Evolutionary conservation across 2,888 invertebrate species (phyloP).

Genomic region (Eupithecia pulchellata): DNA sequence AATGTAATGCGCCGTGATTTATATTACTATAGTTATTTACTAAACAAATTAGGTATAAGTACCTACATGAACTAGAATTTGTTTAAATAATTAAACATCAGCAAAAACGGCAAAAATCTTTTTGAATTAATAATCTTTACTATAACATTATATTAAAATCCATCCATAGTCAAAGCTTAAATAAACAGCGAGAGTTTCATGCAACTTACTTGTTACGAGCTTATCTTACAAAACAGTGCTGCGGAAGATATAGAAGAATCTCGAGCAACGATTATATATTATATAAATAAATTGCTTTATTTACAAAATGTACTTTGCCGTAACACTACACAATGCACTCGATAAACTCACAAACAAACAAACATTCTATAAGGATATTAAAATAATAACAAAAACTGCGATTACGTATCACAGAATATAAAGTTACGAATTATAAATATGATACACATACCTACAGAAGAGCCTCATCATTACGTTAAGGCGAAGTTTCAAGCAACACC

Average conservation of each 20-base stretch:
- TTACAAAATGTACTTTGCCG: background rate
- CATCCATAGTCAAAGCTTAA: background rate
- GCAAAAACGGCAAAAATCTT: background rate
- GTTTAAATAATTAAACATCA: background rate
- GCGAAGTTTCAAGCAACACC: background rate
- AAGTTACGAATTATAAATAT: conserved; percentile 57
- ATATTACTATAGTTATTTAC: background rate
- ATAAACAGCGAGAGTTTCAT: background rate
- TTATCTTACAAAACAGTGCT: background rate
- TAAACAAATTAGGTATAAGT: background rate
- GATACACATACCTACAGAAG: background rate
- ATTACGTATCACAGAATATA: conserved; percentile 69
- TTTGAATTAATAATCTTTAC: background rate
- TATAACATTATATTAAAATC: background rate
- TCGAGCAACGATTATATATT: no score
- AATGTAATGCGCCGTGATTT: background rate
- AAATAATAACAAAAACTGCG: conserved; percentile 54
- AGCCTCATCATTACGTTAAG: background rate
- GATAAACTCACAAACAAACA: background rate
- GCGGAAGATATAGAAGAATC: no score
- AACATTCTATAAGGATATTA: background rate
- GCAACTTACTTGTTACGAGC: background rate
- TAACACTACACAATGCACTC: background rate
- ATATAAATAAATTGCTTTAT: background rate
- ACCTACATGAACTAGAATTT: background rate